Base-by-base conservation (phyloP, 2,113 vertebrate species). In the Limanda limanda region DNA sequence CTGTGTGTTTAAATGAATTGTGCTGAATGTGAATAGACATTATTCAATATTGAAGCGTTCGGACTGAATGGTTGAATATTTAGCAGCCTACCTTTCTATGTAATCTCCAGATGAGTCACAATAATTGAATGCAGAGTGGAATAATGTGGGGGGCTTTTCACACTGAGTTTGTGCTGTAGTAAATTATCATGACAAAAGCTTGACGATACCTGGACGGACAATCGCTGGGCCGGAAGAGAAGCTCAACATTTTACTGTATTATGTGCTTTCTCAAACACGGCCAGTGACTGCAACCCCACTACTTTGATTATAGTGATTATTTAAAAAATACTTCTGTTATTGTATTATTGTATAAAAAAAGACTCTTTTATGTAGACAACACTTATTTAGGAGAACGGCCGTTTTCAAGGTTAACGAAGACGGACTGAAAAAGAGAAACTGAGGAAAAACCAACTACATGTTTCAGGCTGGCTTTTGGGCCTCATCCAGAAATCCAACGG, bases 131-230 rank as follows among this genome's bases (percentile, higher is more conserved):
- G 69, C 71, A 61, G 40, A 66, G 52, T 78, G 72, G 78, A 83
- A 85, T 85, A 70, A 85, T 71, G 78, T 57, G 31, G 6, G 77
- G 75, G 70, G 45, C 24, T 52, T 78, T 69, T 62, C 54, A 62
- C 63, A 71, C 67, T 58, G 70, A 76, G 64, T 37, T 59, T 68
- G 78, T 45, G 68, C 45, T 56, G 57, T 6, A 45, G 51, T 11
- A 81, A 74, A 86, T 90, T 79, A 86, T 52, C 81, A 86, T 86
- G 74, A 90, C 72, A 87, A 86, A 88, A 86, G 74, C 74, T 60
- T 2, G 64, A 59, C 73, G 73, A 14, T 76, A 76, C 79, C 71
- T 71, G 48, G 74, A 74, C 60, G 62, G 74, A 59, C 31, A 59
- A 42, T 64, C 2, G 1, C 27, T 61, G 2, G 59, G 18, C 24